A percentile compares a stretch with the other conserved stretches of the same genome.
These are phyloP conservation scores for Halcyon chelicuti DNA, from an alignment of 2,797 vertebrate species.

Conservation along the genomic window DNA sequence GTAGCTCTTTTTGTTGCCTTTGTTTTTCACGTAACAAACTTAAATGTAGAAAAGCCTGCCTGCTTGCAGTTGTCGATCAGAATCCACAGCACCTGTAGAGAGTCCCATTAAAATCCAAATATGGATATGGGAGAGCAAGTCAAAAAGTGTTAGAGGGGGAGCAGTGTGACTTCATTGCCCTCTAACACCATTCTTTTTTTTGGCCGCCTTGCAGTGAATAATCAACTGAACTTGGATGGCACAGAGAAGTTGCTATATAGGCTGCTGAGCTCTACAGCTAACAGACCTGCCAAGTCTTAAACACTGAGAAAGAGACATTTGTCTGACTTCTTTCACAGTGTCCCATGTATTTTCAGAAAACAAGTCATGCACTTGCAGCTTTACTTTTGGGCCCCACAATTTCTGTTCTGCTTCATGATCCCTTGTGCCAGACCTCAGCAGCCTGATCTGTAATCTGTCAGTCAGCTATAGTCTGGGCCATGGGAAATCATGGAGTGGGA, in stretches of 20 bases:
- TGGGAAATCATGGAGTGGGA: slow-evolving; percentile 33
- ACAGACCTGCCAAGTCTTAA: slow-evolving; percentile 60
- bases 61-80: neutral
- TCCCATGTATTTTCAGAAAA: slow-evolving; percentile 73
- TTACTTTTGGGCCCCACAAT: slow-evolving; percentile 35
- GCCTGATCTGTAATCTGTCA: slow-evolving; percentile 37
- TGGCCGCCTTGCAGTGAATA: slow-evolving; percentile 56
- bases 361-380: slow-evolving; percentile 62
- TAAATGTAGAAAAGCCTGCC: neutral
- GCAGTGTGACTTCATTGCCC: slow-evolving; percentile 57
- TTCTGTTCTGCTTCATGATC: slow-evolving; percentile 56
- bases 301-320: slow-evolving; percentile 63
- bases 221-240: slow-evolving; percentile 63
- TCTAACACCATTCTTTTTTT: slow-evolving; percentile 37
- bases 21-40: neutral
- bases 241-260: slow-evolving; percentile 45
- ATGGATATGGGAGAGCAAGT: slow-evolving; percentile 6
- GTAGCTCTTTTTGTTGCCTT: neutral
- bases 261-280: slow-evolving; percentile 51
- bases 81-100: slow-evolving; percentile 8
- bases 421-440: slow-evolving; percentile 51
- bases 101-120: slow-evolving; percentile 37
- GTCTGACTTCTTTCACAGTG: slow-evolving; percentile 68
- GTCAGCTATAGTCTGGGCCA: slow-evolving; percentile 32
- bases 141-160: slow-evolving; percentile 1